phyloP scores from a whole-genome alignment of 2,797 vertebrate species.

The Chelon labrosus region DNA sequence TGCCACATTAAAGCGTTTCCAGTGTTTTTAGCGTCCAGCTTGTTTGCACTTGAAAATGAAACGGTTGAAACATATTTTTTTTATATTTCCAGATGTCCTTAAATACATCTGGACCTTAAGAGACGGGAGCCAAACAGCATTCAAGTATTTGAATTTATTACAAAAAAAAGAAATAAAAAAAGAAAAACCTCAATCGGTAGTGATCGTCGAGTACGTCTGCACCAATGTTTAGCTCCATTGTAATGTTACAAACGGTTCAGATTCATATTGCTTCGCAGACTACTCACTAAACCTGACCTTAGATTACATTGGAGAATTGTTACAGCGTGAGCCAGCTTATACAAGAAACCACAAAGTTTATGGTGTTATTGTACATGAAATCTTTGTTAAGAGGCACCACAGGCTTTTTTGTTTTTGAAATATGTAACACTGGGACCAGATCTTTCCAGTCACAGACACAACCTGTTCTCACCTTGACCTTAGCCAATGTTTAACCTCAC shows the following conservation, averaged over 20 bases:
- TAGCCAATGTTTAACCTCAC: slow-evolving; percentile 34
- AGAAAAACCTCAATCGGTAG: too few species aligned
- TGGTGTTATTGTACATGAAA: slow-evolving; percentile 63
- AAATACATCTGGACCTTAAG: neutral
- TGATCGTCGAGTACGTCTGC: neutral
- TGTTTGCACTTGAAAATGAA: neutral
- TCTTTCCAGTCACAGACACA: slow-evolving; percentile 51
- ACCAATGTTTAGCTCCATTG: neutral
- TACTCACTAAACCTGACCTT: neutral
- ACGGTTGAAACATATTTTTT: neutral
- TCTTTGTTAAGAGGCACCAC: slow-evolving; percentile 57
- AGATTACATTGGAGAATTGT: slow-evolving; percentile 6
- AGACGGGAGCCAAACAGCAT: neutral
- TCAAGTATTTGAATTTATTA: too few species aligned
- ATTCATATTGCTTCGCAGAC: neutral
- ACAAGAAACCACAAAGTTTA: slow-evolving; percentile 43
- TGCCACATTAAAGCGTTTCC: slow-evolving; percentile 10
- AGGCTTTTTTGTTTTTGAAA: slow-evolving; percentile 55
- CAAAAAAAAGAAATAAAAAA: too few species aligned
- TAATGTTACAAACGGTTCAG: neutral
- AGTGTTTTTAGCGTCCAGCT: neutral
- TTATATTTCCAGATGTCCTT: neutral
- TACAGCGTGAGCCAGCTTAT: neutral
- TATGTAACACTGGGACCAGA: slow-evolving; percentile 52
- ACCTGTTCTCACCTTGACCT: slow-evolving; percentile 60